These are phyloP conservation scores for Philopotamus ludificatus DNA, from an alignment of 1,140 invertebrate species.

Conservation along the genomic window DNA sequence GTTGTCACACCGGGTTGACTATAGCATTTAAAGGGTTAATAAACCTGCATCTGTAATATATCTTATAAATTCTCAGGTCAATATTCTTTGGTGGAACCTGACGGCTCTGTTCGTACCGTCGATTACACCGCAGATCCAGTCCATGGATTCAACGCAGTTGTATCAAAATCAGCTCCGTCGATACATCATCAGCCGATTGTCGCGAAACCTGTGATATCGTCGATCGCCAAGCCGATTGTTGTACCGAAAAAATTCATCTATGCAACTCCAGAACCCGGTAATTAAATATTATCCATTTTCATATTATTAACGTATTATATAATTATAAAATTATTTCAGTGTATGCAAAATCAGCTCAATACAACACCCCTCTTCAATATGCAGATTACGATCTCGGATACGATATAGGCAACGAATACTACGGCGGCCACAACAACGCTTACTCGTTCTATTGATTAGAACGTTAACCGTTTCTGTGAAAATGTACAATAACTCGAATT, in stretches of 20 bases:
- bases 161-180: conserved; percentile 18
- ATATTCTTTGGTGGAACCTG: conserved; percentile 56
- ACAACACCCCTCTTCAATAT: conserved; percentile 27
- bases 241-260: conserved; percentile 44
- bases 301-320: not conserved
- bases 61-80: conserved; percentile 10
- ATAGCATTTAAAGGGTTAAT: too few species aligned
- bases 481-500: too few species aligned
- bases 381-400: conserved; percentile 34
- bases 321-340: conserved; percentile 21
- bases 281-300: conserved; percentile 22
- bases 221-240: conserved; percentile 44
- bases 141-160: conserved; percentile 53
- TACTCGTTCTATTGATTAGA: conserved; percentile 27
- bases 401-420: conserved; percentile 28
- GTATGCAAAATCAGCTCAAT: conserved; percentile 17
- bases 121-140: conserved; percentile 55
- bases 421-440: conserved; percentile 24
- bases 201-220: conserved; percentile 40
- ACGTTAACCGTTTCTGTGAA: too few species aligned
- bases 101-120: conserved; percentile 61
- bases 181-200: not conserved
- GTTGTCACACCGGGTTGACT: too few species aligned
- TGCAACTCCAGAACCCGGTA: conserved; percentile 49
- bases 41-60: not conserved